These are phyloP conservation scores for Chionomys nivalis DNA, from an alignment of 2,113 vertebrate genomes.

Conservation along the genomic window DNA sequence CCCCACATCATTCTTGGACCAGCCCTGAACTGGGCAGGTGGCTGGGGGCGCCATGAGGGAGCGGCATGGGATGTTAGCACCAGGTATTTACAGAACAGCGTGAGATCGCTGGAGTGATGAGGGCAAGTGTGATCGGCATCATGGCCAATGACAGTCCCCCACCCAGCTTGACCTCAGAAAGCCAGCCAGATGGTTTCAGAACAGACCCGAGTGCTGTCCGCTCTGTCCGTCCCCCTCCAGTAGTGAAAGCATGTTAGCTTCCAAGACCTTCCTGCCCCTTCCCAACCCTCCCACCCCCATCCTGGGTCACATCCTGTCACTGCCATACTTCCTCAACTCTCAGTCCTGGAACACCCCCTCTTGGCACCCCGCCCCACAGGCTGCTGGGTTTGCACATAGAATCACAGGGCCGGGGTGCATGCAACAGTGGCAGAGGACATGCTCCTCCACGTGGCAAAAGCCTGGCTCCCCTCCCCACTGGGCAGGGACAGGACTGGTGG, in stretches of 20 bases:
- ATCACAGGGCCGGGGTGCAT: slow-evolving; percentile 67
- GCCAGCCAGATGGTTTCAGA: not conserved
- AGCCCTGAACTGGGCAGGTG: not conserved
- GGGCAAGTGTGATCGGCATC: slow-evolving; percentile 40
- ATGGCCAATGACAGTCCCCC: not conserved
- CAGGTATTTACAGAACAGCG: slow-evolving; percentile 81
- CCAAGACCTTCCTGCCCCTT: not conserved
- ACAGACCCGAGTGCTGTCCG: not conserved
- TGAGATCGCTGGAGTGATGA: not conserved
- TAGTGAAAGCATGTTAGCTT: not conserved
- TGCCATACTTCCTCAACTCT: not conserved
- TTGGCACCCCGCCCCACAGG: slow-evolving; percentile 50
- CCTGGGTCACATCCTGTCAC: slow-evolving; percentile 27
- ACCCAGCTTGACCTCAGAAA: not conserved
- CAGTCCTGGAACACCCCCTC: slow-evolving; percentile 10
- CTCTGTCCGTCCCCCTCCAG: not conserved
- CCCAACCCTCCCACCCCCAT: not conserved
- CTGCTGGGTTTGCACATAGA: slow-evolving; percentile 55
- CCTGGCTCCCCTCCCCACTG: not conserved
- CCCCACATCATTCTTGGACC: slow-evolving; percentile 1
- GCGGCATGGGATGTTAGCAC: slow-evolving; percentile 70
- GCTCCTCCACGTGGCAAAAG: slow-evolving; percentile 55
- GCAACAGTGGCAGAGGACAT: slow-evolving; percentile 56
- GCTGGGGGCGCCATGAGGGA: not conserved
- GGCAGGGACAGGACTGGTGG: slow-evolving; percentile 18